Conservation (phyloP, 2,113 vertebrate genomes). For the Muscicapa adusta region DNA sequence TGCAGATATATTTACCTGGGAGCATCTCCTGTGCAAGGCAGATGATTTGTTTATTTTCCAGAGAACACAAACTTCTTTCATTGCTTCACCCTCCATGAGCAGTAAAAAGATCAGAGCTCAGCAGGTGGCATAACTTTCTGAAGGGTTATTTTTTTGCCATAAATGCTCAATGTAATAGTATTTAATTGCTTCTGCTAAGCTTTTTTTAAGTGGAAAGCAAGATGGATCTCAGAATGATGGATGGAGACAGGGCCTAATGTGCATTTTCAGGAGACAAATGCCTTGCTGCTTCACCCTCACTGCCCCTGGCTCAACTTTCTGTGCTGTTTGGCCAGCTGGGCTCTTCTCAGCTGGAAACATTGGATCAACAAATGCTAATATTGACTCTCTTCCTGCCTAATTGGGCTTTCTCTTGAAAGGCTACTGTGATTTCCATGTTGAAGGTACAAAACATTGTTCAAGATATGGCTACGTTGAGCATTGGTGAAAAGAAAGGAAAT, state of each 20-base stretch:
- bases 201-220: neutral
- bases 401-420: neutral
- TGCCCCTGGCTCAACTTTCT: neutral
- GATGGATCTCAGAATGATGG: constrained; percentile 5
- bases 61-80: neutral
- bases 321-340: constrained; percentile 18
- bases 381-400: neutral
- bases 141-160: neutral
- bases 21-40: neutral
- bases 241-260: neutral
- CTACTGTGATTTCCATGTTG: neutral
- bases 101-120: neutral
- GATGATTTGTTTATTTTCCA: neutral
- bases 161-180: neutral
- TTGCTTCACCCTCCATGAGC: neutral
- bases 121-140: neutral
- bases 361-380: neutral
- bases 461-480: neutral
- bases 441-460: neutral
- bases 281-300: neutral
- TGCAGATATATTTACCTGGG: neutral
- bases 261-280: neutral
- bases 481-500: neutral
- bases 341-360: neutral
- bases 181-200: constrained; percentile 22